A percentile compares a stretch with the other conserved stretches of the same genome.
phyloP scores from a whole-genome alignment of 2,797 vertebrate genomes.

The Phrynocephalus guinanensis region DNA sequence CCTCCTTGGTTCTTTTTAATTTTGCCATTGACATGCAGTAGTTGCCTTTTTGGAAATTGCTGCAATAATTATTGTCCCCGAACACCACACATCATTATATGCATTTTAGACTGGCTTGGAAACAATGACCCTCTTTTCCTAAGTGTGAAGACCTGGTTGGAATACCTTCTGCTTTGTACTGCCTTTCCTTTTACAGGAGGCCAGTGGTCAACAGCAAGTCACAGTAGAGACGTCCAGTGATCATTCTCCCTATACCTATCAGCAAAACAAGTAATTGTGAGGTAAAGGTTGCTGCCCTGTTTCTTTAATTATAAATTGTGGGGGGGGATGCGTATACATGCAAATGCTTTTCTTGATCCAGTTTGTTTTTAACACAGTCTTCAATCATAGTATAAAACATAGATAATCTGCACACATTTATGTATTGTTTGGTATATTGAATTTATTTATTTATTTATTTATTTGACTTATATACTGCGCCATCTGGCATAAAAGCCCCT shows the following conservation, averaged over 20 bases:
- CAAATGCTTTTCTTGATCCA: slow-evolving; percentile 36
- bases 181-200: slow-evolving; percentile 85
- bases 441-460: too few species aligned
- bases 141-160: slow-evolving; percentile 30
- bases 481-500: too few species aligned
- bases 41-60: too few species aligned
- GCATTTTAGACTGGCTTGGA: background rate
- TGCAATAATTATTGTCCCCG: slow-evolving; percentile 3
- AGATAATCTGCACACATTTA: background rate
- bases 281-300: slow-evolving; percentile 73
- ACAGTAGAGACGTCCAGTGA: slow-evolving; percentile 91
- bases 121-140: background rate
- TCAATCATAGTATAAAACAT: slow-evolving; percentile 25
- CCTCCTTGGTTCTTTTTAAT: too few species aligned
- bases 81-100: background rate
- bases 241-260: slow-evolving; percentile 96
- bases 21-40: too few species aligned
- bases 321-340: slow-evolving; percentile 3
- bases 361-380: too few species aligned
- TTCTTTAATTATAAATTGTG: slow-evolving; percentile 45
- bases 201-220: slow-evolving; percentile 90
- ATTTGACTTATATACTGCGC: too few species aligned
- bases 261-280: slow-evolving; percentile 95
- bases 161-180: slow-evolving; percentile 44
- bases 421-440: slow-evolving; percentile 7